phyloP scores from a whole-genome alignment of 1,140 invertebrate genomes.

The Limonius californicus region DNA sequence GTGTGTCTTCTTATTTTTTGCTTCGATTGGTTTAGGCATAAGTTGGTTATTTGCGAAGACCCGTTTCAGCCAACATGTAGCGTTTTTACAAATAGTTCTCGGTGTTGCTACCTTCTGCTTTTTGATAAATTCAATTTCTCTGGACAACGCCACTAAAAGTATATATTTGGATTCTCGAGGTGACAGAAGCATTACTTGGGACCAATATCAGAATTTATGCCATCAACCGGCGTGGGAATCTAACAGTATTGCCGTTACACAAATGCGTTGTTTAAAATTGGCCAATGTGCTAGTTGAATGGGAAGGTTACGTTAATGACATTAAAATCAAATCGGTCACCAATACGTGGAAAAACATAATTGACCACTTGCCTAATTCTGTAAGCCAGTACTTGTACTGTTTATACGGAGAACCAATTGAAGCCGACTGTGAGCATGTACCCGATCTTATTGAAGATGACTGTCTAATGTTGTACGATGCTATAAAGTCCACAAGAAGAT shows the following conservation, averaged over 20 bases:
- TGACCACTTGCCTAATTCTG: constrained; percentile 56
- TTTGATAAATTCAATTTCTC: constrained; percentile 30
- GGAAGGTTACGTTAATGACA: constrained; percentile 68
- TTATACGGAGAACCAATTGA: constrained; percentile 62
- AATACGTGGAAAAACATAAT: constrained; percentile 60
- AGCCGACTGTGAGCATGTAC: constrained; percentile 51
- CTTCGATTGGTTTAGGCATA: constrained; percentile 53
- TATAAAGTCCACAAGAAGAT: constrained; percentile 53
- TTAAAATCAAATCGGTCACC: constrained; percentile 57
- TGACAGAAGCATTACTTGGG: constrained; percentile 44
- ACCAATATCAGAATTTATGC: constrained; percentile 68
- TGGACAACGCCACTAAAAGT: constrained; percentile 12
- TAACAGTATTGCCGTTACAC: constrained; percentile 60
- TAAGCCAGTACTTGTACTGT: constrained; percentile 60
- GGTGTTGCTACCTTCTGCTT: constrained; percentile 40
- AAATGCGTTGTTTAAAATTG: constrained; percentile 64
- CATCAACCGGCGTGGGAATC: constrained; percentile 65
- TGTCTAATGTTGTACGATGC: constrained; percentile 54
- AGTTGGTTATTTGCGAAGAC: constrained; percentile 64
- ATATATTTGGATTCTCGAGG: background rate
- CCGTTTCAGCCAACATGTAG: constrained; percentile 51
- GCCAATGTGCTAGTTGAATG: constrained; percentile 63
- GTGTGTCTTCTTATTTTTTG: constrained; percentile 53
- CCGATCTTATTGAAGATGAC: constrained; percentile 48
- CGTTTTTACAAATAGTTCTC: constrained; percentile 55